Base-by-base conservation (phyloP, 92 coral and sea anemone genomes). In the Zoanthus solanderi region DNA sequence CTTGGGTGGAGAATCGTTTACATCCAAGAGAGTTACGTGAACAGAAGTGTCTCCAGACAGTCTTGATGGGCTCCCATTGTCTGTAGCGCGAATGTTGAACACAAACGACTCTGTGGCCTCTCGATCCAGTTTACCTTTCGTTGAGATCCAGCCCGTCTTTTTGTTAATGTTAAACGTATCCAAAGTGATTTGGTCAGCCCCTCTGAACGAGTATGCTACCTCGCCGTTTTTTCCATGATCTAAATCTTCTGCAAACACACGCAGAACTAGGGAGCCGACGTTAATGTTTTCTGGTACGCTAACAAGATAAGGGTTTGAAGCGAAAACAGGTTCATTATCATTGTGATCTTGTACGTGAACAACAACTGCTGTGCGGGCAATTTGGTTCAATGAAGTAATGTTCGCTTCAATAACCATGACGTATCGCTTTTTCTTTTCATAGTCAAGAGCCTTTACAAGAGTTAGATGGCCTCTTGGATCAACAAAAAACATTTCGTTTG, bases 1-100 rank as follows among this genome's bases (percentile, higher is more conserved):
- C 86, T 92, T 90, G 67, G 99, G 99, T 15, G 99, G 99, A 1
- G 96, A 92, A 67, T 97, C 99, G 66, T 97, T 97, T 65, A 97
- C 96, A 66, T 97, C 99, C 29, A 93, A 78, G 48, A 97, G 80
- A 81, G 87, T 88, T 42, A 96, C 95, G 71, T 91, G 94, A n/a
- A 97, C 93, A 11, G 92, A 84, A 44, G 98, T 95, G 57, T 81
- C 78, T 80, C 96, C 94, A 46, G 92, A 88, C 72, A 92, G 78
- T 78, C 84, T 90, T 4, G 65, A 72, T 15, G 86, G 87, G 11
- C 50, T 75, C 17, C 97, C 98, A 67, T 88, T 88, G 76, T 97
- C 99, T 10, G 86, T 89, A 16, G 98, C 99, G 54, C 95, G 94
- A 18, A 97, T 92, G 76, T 91, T 75, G 69, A 97, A 90, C 31